phyloP scores from a whole-genome alignment of 2,113 vertebrate species.

The Atlantisia rogersi region DNA sequence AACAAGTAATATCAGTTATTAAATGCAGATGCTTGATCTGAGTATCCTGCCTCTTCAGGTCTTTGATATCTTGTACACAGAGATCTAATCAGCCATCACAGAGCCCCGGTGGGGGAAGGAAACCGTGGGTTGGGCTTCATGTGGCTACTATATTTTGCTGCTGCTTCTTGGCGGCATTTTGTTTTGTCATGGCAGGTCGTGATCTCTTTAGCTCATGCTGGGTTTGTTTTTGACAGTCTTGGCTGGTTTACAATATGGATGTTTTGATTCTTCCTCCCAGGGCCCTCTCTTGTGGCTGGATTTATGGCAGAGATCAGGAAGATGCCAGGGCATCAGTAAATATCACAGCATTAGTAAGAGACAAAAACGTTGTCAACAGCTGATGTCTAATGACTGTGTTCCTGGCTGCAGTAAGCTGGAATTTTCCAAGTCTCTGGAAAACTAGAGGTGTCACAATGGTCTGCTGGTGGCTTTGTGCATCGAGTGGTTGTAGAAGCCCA shows the following conservation, averaged over 20 bases:
- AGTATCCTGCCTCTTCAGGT: neutral
- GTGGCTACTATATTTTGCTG: neutral
- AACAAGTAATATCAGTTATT: neutral
- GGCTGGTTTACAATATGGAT: neutral
- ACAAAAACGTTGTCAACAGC: neutral
- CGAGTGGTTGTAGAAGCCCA: neutral
- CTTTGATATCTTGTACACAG: fast-evolving
- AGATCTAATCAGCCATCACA: neutral
- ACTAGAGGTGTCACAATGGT: fast-evolving
- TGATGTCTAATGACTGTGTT: neutral
- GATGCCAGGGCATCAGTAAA: neutral
- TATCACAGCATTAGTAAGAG: neutral
- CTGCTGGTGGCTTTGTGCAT: neutral
- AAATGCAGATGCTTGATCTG: neutral
- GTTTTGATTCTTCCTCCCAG: neutral
- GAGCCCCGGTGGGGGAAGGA: neutral
- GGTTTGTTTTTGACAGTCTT: neutral
- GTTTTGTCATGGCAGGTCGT: neutral
- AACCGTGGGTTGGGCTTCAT: neutral
- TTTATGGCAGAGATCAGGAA: neutral
- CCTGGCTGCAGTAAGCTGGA: neutral
- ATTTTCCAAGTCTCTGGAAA: neutral
- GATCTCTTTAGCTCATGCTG: neutral
- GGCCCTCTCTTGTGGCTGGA: neutral
- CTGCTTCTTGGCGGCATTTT: neutral